These are phyloP conservation scores for Sylvietta virens DNA, from an alignment of 2,113 vertebrate species.

Conservation along the genomic window DNA sequence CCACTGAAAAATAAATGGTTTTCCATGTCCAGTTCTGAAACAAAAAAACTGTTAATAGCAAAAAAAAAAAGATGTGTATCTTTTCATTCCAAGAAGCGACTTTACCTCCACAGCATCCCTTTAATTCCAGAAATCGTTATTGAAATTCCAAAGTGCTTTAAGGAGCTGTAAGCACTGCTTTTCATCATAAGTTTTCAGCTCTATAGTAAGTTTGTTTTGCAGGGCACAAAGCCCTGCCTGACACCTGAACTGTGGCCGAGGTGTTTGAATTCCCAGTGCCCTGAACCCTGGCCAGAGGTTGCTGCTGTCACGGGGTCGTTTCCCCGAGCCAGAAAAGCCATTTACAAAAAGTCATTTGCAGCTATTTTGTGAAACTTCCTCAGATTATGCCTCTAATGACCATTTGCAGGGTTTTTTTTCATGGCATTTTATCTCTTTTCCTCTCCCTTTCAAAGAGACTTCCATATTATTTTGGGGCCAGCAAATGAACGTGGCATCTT, in stretches of 20 bases:
- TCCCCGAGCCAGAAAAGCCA: not conserved
- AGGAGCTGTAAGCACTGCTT: not conserved
- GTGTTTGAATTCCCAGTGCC: not conserved
- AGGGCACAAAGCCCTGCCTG: not conserved
- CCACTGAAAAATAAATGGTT: not conserved
- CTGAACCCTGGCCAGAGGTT: not conserved
- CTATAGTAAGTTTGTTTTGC: not conserved
- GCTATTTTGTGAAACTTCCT: not conserved
- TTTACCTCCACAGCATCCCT: not conserved
- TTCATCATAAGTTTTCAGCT: constrained; percentile 41
- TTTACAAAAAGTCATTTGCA: not conserved
- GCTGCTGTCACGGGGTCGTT: not conserved
- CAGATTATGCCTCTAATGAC: constrained; percentile 42
- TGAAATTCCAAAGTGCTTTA: not conserved
- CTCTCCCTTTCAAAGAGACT: not conserved
- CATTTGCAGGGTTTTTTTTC: not conserved
- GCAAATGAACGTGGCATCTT: not conserved
- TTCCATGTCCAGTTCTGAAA: not conserved
- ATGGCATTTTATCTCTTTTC: not conserved
- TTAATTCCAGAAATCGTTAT: not conserved
- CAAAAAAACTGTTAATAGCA: not conserved
- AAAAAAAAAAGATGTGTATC: not conserved
- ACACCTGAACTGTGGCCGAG: constrained; percentile 8
- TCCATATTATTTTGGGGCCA: not conserved
- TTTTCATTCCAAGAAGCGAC: not conserved